phyloP scores from a whole-genome alignment of 2,113 vertebrate genomes.

The Pseudopipra pipra region DNA sequence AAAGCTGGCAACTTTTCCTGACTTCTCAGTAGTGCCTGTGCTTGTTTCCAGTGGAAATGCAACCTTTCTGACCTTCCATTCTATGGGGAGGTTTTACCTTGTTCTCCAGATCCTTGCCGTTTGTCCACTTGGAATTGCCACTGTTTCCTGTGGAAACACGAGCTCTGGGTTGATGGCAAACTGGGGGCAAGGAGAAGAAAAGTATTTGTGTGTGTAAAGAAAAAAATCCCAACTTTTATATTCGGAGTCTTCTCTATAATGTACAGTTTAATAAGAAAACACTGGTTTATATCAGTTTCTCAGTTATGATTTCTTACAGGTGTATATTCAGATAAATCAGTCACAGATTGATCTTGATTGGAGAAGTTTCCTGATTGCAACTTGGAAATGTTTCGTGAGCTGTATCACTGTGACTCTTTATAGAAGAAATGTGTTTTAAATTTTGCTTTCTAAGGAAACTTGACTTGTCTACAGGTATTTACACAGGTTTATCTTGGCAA shows the following conservation, averaged over 20 bases:
- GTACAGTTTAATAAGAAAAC: neutral
- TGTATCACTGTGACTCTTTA: neutral
- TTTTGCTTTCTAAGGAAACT: neutral
- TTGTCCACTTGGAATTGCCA: neutral
- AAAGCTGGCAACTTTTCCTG: neutral
- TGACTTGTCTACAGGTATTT: neutral
- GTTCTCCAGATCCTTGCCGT: neutral
- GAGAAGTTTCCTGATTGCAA: neutral
- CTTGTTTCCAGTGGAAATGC: conserved; percentile 65
- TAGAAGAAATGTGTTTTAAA: neutral
- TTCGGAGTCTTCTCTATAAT: neutral
- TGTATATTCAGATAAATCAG: neutral
- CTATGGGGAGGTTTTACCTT: neutral
- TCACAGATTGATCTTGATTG: neutral
- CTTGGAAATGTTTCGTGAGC: neutral
- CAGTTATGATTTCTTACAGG: neutral
- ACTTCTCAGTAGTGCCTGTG: neutral
- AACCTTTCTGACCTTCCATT: conserved; percentile 1
- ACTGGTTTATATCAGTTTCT: neutral
- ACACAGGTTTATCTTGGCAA: neutral
- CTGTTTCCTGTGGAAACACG: conserved; percentile 62
- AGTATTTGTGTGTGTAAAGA: neutral
- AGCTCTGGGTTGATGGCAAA: neutral
- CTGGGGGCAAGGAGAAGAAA: neutral
- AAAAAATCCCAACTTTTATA: neutral